These are phyloP conservation scores for Smutsia gigantea DNA, from an alignment of 2,797 vertebrate genomes.

Conservation along the genomic window DNA sequence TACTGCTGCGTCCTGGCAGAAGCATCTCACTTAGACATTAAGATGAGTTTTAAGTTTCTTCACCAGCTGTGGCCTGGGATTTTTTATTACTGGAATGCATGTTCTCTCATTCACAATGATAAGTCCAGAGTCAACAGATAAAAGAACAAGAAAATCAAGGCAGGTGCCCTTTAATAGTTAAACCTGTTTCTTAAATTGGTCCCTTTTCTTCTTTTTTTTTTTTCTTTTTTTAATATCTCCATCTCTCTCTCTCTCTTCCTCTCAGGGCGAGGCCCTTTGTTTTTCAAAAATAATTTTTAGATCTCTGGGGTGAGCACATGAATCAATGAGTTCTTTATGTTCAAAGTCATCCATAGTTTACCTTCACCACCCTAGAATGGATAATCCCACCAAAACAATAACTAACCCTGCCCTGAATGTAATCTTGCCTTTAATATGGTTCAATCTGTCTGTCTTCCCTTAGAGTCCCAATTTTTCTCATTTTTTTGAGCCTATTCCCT, in stretches of 20 bases:
- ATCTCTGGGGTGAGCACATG: not conserved
- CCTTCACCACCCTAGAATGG: not conserved
- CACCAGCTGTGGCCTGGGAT: not conserved
- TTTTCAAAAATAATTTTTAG: not conserved
- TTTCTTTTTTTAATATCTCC: not conserved
- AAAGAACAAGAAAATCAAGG: not conserved
- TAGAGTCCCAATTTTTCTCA: not conserved
- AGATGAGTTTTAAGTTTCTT: not conserved
- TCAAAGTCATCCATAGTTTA: not conserved
- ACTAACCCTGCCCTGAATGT: not conserved
- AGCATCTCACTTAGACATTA: not conserved
- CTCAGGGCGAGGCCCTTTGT: not conserved
- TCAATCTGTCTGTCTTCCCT: not conserved
- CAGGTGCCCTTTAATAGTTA: not conserved
- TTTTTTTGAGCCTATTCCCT: not conserved
- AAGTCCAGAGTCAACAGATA: not conserved
- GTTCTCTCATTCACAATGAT: not conserved
- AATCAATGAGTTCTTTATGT: not conserved
- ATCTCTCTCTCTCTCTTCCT: not conserved
- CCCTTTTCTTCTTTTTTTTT: conserved; percentile 9
- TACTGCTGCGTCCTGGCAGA: not conserved
- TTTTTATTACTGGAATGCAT: not conserved
- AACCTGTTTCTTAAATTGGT: not conserved
- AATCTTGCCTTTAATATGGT: not conserved
- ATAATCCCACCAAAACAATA: not conserved